phyloP scores from a whole-genome alignment of 2,113 vertebrate species.

The Morone chrysops region DNA sequence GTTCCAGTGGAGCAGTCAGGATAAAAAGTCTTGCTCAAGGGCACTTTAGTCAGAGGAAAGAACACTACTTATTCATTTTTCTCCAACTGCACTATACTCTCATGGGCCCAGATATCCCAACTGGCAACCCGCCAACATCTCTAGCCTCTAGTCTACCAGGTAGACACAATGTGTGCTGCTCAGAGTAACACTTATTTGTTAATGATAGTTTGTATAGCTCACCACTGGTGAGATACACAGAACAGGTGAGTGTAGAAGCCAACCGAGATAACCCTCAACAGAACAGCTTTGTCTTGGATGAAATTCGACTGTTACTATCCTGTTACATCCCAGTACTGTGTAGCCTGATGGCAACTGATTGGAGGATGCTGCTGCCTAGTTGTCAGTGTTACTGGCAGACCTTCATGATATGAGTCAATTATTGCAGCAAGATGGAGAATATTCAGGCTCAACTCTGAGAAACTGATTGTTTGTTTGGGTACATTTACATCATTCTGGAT shows the following conservation, averaged over 20 bases:
- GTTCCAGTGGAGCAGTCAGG: background rate
- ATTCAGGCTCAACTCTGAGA: background rate
- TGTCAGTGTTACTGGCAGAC: constrained; percentile 14
- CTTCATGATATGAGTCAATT: background rate
- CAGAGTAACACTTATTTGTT: background rate
- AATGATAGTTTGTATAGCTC: constrained; percentile 10
- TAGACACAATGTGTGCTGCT: constrained; percentile 11
- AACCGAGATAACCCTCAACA: constrained; percentile 5
- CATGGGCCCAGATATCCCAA: constrained; percentile 31
- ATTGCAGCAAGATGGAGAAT: background rate
- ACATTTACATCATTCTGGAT: background rate
- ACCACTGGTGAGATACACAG: constrained; percentile 1
- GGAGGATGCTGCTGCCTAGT: background rate
- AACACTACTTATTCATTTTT: constrained; percentile 18
- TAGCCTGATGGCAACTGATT: background rate
- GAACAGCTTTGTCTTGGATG: constrained; percentile 1
- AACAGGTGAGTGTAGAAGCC: background rate
- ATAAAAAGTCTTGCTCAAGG: constrained; percentile 14
- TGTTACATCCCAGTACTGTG: background rate
- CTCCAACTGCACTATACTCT: background rate
- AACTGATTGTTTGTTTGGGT: constrained; percentile 3
- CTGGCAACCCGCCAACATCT: constrained; percentile 27
- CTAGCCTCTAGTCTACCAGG: constrained; percentile 16
- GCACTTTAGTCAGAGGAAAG: background rate
- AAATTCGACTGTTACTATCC: background rate